Conservation (phyloP, 2,797 vertebrate genomes). For the Brachyalestes nurse region DNA sequence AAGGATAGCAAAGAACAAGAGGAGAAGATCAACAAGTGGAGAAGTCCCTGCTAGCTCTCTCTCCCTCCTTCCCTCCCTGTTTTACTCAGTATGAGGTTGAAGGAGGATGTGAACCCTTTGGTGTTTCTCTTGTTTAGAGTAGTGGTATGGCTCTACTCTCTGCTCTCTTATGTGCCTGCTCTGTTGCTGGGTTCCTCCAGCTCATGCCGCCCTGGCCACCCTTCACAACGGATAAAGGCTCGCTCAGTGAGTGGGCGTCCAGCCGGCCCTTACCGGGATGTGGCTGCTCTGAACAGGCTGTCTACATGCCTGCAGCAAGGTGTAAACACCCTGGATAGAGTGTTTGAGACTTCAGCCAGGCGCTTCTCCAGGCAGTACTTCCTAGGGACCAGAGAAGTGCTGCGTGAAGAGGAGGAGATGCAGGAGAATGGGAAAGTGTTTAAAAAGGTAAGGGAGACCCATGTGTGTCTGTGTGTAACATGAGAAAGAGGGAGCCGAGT, state of each 20-base stretch:
- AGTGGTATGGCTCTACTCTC: slow-evolving; percentile 82
- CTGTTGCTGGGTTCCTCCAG: slow-evolving; percentile 75
- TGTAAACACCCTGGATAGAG: slow-evolving; percentile 88
- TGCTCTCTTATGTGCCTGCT: slow-evolving; percentile 86
- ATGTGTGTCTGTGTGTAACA: slow-evolving; percentile 40
- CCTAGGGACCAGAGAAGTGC: slow-evolving; percentile 89
- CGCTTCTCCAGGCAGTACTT: slow-evolving; percentile 84
- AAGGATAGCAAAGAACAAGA: background rate
- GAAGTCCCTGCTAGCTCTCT: background rate
- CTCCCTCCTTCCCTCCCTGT: background rate
- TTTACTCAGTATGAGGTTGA: slow-evolving; percentile 84
- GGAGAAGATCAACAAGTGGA: background rate
- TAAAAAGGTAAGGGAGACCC: slow-evolving; percentile 85
- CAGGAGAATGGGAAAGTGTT: slow-evolving; percentile 92
- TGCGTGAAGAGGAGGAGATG: slow-evolving; percentile 91
- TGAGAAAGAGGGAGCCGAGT: too few species aligned
- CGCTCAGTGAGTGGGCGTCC: slow-evolving; percentile 77
- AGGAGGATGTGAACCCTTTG: slow-evolving; percentile 88
- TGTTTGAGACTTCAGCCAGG: slow-evolving; percentile 82
- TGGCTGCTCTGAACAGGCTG: slow-evolving; percentile 79
- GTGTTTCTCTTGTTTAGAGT: slow-evolving; percentile 87
- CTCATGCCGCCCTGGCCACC: slow-evolving; percentile 75
- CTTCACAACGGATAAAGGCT: slow-evolving; percentile 84
- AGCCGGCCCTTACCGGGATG: slow-evolving; percentile 84
- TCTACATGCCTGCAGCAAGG: slow-evolving; percentile 82